These are phyloP conservation scores for Psammodynastes pulverulentus DNA, from an alignment of 2,113 vertebrate genomes.

Conservation along the genomic window DNA sequence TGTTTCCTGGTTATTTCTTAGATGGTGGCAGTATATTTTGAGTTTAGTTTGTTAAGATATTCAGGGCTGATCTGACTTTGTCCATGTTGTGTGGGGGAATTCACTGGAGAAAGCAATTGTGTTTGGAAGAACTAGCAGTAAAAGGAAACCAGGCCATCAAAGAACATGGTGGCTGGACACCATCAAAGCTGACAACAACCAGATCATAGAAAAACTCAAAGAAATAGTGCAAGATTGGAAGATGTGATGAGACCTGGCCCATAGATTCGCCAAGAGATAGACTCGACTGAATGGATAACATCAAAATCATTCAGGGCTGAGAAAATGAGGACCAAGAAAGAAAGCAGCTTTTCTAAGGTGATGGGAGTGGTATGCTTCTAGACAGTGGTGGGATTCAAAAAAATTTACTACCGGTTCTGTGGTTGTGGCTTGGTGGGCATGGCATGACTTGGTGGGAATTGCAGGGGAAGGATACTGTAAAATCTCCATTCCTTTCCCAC, in stretches of 20 bases:
- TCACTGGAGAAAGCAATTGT: too few relatives aligned
- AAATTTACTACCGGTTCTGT: too few relatives aligned
- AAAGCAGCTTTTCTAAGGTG: not conserved
- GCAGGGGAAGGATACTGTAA: too few relatives aligned
- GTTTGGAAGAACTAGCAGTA: not conserved
- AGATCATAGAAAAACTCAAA: not conserved
- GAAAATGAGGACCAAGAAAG: not conserved
- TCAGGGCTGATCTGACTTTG: not conserved
- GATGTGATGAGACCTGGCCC: not conserved
- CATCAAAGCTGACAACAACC: not conserved
- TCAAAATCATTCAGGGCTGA: not conserved
- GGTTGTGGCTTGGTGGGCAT: too few relatives aligned
- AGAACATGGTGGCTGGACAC: not conserved
- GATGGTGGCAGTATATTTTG: not conserved
- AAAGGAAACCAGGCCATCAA: not conserved
- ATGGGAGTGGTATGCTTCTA: not conserved
- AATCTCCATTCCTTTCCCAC: too few relatives aligned
- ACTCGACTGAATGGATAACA: not conserved
- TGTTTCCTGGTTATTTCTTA: not conserved
- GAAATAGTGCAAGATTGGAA: not conserved
- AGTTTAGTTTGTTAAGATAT: not conserved
- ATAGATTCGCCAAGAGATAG: too few relatives aligned
- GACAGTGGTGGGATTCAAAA: too few relatives aligned
- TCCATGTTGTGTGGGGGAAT: too few relatives aligned
- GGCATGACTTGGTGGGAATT: too few relatives aligned